Conservation (phyloP, 2,888 invertebrate species). For the Chrysina gloriosa region DNA sequence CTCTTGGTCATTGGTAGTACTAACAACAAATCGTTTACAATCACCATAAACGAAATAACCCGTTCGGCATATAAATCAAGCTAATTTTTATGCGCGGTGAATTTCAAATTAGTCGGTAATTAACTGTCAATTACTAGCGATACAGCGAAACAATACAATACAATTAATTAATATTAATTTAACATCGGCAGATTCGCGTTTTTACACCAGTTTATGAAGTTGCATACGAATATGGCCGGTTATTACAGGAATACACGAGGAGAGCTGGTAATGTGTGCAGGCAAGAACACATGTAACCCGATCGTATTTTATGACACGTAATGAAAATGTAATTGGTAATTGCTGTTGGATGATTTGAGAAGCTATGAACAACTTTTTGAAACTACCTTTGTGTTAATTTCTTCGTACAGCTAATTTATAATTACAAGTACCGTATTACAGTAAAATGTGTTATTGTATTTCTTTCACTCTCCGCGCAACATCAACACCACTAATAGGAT, state of each 20-base stretch:
- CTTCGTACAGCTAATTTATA: too few species aligned
- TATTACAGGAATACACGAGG: slow-evolving; percentile 6
- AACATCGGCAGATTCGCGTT: not conserved
- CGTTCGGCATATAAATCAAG: slow-evolving; percentile 20
- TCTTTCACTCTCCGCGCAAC: too few species aligned
- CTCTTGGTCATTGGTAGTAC: slow-evolving; percentile 1
- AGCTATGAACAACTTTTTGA: too few species aligned
- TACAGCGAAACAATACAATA: slow-evolving; percentile 5
- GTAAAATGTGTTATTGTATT: too few species aligned
- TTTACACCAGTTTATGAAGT: slow-evolving; percentile 9
- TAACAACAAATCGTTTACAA: not conserved
- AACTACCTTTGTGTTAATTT: too few species aligned
- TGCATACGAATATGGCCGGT: slow-evolving; percentile 10
- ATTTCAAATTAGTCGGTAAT: slow-evolving; percentile 27
- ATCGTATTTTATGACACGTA: too few species aligned
- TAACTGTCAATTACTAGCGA: slow-evolving; percentile 27
- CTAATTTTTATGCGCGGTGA: slow-evolving; percentile 22
- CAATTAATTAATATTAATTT: slow-evolving; percentile 27
- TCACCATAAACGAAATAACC: slow-evolving; percentile 5
- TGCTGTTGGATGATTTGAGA: too few species aligned
- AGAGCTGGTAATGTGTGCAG: not conserved
- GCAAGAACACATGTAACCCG: too few species aligned
- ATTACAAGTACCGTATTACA: too few species aligned
- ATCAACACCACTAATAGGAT: too few species aligned
- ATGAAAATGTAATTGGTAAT: too few species aligned